phyloP scores from a whole-genome alignment of 2,113 vertebrate genomes.

The Seriola aureovittata region DNA sequence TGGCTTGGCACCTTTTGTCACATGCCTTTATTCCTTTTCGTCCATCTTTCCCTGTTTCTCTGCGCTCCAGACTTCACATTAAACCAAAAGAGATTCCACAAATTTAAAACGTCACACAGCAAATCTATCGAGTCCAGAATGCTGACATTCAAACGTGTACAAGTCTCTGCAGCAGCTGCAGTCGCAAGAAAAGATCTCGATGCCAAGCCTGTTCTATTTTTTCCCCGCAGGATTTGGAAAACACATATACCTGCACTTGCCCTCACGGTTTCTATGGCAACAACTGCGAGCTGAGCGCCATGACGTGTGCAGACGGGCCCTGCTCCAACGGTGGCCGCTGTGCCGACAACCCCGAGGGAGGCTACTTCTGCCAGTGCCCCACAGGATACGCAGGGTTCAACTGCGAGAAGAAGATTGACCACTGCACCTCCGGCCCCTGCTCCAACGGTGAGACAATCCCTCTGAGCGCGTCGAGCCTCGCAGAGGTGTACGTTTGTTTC shows the following conservation, averaged over 20 bases:
- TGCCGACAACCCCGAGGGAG: constrained; percentile 91
- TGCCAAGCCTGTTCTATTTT: constrained; percentile 20
- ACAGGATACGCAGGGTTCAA: constrained; percentile 94
- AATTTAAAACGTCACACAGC: too few species aligned
- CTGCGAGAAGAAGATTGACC: constrained; percentile 97
- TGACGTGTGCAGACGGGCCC: constrained; percentile 95
- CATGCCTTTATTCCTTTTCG: not conserved
- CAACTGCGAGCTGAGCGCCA: constrained; percentile 95
- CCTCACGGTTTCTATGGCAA: constrained; percentile 96
- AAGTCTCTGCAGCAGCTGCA: not conserved
- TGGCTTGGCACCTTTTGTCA: not conserved
- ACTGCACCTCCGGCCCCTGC: constrained; percentile 94
- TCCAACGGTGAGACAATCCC: constrained; percentile 89
- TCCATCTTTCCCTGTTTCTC: not conserved
- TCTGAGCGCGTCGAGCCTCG: too few species aligned
- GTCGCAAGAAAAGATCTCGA: not conserved
- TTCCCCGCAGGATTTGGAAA: constrained; percentile 91
- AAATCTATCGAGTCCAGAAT: too few species aligned
- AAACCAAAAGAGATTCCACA: not conserved
- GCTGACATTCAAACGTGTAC: not conserved
- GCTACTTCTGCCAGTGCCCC: constrained; percentile 95
- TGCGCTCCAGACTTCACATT: not conserved
- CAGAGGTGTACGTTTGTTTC: not conserved
- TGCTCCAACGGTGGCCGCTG: constrained; percentile 97
- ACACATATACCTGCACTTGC: constrained; percentile 93